Conservation (phyloP, 2,888 invertebrate species). For the Coremacera marginata region DNA sequence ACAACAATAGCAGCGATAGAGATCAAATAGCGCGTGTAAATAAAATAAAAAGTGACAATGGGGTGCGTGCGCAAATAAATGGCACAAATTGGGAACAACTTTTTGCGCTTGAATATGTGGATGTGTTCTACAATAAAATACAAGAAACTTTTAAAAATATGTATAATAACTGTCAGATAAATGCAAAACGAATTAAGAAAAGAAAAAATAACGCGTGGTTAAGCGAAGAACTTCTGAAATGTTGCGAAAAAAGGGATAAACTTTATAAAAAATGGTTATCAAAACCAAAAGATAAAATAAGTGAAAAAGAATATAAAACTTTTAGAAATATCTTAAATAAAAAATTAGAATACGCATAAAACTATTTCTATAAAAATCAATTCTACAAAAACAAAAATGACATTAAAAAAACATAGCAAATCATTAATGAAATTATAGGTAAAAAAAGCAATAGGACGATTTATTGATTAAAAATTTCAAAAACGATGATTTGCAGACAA, state of each 20-base stretch:
- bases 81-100: too few species aligned
- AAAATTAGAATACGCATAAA: too few species aligned
- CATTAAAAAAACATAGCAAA: too few species aligned
- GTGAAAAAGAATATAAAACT: slow-evolving; percentile 7
- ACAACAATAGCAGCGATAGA: neutral
- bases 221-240: neutral
- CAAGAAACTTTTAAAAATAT: neutral
- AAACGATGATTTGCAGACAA: too few species aligned
- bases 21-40: neutral
- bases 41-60: neutral
- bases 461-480: too few species aligned
- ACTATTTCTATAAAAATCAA: too few species aligned
- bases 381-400: too few species aligned
- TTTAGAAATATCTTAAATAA: too few species aligned
- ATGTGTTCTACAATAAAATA: neutral
- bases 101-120: neutral
- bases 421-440: too few species aligned
- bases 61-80: neutral
- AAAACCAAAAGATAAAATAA: neutral
- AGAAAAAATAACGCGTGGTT: neutral
- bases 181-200: neutral
- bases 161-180: neutral
- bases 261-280: neutral
- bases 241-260: neutral
- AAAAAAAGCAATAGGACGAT: too few species aligned